Evolutionary conservation across 2,888 invertebrate species (phyloP), one percentile per base, ranked within the genome.

Genomic region (Diadegma fenestrale): DNA sequence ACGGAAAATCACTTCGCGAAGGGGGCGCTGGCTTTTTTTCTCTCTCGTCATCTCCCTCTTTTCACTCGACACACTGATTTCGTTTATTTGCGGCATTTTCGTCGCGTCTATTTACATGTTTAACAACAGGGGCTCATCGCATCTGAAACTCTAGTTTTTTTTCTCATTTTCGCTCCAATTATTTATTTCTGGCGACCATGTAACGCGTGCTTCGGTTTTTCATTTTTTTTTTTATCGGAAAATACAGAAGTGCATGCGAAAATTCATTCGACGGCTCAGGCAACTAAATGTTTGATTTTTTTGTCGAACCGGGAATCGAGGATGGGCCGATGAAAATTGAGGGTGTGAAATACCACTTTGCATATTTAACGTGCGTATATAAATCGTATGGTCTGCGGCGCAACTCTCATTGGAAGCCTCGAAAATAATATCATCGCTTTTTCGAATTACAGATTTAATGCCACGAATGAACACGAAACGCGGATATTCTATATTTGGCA

Each of bases 381-480:
- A 68, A 71, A 51, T 71, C n/a, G 33, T 37, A 48, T 48, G 17
- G n/a, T 19, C 45, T 12, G n/a, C n/a, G 12, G n/a, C 33, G 19
- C 54, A 72, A 58, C 22, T 37, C 37, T 58, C 41, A 48, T 37
- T 72, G 63, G 45, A n/a, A 48, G 45, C 33, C 37, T 61, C 73
- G 61, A 61, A 17, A 63, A 64, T 76, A 76, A 76, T 64, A 76
- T 76, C 37, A 37, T 19, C 51, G 19, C 12, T 33, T 66, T 64
- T 51, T 37, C 63, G 48, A 64, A 84, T 84, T 84, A 84, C 76
- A 26, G 63, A 84, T 80, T 76, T 72, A 80, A 84, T 72, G 51
- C 71, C 63, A 43, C 33, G 10, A 6, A 17, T 51, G 75, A 80
- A 69, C n/a, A 64, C 64, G 71, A 58, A 48, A n/a, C n/a, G n/a